Percentiles rank a stretch among this genome's conserved stretches.
phyloP scores from a whole-genome alignment of 1,140 invertebrate species.

The Aethina tumida region DNA sequence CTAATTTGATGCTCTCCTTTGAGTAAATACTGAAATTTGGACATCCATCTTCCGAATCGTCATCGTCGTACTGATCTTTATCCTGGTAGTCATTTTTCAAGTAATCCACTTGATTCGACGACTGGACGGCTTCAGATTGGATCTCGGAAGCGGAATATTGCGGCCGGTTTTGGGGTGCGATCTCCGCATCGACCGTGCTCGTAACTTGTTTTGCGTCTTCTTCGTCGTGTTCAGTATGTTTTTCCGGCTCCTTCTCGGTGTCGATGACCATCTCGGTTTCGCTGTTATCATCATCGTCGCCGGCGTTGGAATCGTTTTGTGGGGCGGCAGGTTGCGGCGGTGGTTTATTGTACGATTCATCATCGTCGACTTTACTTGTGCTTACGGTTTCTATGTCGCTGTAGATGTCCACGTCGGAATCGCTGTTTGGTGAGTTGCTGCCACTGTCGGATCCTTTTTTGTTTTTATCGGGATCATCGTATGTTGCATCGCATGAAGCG shows the following conservation, averaged over 20 bases:
- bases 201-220: constrained; percentile 15
- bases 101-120: constrained; percentile 14
- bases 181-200: constrained; percentile 12
- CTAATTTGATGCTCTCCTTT: constrained; percentile 63
- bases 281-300: constrained; percentile 47
- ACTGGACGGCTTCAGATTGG: constrained; percentile 16
- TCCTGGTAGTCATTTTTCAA: constrained; percentile 26
- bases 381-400: constrained; percentile 48
- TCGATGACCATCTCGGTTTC: constrained; percentile 58
- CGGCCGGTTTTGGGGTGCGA: no score
- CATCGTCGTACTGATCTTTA: constrained; percentile 38
- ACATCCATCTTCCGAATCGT: constrained; percentile 59
- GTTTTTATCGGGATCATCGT: constrained; percentile 11
- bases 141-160: constrained; percentile 12
- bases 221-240: constrained; percentile 8
- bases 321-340: constrained; percentile 40
- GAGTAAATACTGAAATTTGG: constrained; percentile 79
- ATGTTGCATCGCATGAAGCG: constrained; percentile 11
- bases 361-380: constrained; percentile 27
- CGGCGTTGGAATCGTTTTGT: constrained; percentile 12
- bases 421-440: constrained; percentile 28
- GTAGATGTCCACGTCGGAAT: constrained; percentile 42
- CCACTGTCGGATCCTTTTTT: constrained; percentile 7
- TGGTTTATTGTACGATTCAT: constrained; percentile 10
- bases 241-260: constrained; percentile 35